Base-by-base conservation (phyloP, 2,888 invertebrate genomes). In the Eretmocerus hayati region DNA sequence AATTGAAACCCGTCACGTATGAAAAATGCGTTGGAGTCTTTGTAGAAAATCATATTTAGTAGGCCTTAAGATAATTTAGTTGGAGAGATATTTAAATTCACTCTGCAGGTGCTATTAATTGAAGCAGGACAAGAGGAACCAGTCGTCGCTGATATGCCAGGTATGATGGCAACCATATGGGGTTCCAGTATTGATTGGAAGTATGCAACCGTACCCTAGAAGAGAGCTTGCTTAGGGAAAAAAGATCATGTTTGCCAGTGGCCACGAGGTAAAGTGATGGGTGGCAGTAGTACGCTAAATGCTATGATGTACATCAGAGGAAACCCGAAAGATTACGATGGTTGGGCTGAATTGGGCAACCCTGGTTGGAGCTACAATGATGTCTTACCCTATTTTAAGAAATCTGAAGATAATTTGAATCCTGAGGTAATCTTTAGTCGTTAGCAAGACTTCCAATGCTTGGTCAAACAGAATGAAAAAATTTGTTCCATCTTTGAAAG, bases 241-340 rank as follows among this genome's bases (percentile, higher is more conserved):
- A 75, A 62, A 1, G 6, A 16, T 5, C 6, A n/a, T 5, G 5
- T 18, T 5, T 84, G 87, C 61, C 81, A 77, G 57, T 81, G 84
- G 77, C 84, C 85, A 0, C 76, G 84, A 38, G 90, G 90, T 0
- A 85, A 84, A 63, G 86, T 84, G 1, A 64, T 90, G 18, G 91
- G 91, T 0, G 91, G 90, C 0, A 83, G 84, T 4, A 88, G 87
- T 31, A 81, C 87, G 3, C 82, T 88, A 4, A 90, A 91, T 71
- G 88, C 83, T 62, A 84, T 91, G 83, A 73, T 88, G 2, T 90
- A 91, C 65, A 81, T 87, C 0, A 75, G 91, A 40, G 90, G 90
- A 0, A 85, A 88, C 61, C 81, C 81, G n/a, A 74, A 74, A 38
- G 91, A 92, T 72, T 92, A 84, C 64, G 85, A 92, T 63, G 75